Evolutionary conservation across 2,797 vertebrate genomes (phyloP), one percentile per base, ranked within the genome.

Genomic region (Hozukius guyotensis): DNA sequence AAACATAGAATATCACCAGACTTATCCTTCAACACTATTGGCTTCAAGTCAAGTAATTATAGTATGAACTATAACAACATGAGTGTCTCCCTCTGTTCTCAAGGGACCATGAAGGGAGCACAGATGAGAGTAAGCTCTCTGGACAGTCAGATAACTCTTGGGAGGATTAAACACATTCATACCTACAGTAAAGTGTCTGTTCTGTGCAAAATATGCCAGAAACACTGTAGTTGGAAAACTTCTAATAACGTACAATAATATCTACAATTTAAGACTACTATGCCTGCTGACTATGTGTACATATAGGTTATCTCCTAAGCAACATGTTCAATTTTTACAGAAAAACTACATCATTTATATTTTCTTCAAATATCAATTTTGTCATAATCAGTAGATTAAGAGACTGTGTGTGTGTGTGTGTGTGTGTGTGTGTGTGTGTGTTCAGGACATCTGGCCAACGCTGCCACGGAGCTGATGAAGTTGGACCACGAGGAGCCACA

Each of bases 401-500:
- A 32, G 59, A 61, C 59, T 61, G 0, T 8, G 8, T 38, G 11
- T 32, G 29, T 32, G 27, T 34, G 14, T 22, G 32, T 63, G 61
- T 25, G 24, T 4, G 36, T 31, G 66, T 56, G 60, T 83, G 20
- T 79, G 29, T 80, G 38, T 90, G 36, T 86, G 25, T 75, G 31
- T 89, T 42, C 42, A 99, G 99, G 98, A 95, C 99, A 99, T 86
- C 92, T 99, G 95, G 96, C 96, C 67, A 99, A 99, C 0, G 98
- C 98, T 89, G 98, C 96, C 16, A 97, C 97, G 0, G 99, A 99
- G 88, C 93, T 99, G 90, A 97, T 99, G 97, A 99, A 98, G 91
- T 77, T 99, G 92, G 98, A 99, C 93, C 97, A 99, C 0, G 99
- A 99, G 83, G 98, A 99, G 85, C 97, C 97, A 18, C 97, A 97